Evolutionary conservation across 2,888 invertebrate genomes (phyloP).

Genomic region (Polydrusus cervinus): DNA sequence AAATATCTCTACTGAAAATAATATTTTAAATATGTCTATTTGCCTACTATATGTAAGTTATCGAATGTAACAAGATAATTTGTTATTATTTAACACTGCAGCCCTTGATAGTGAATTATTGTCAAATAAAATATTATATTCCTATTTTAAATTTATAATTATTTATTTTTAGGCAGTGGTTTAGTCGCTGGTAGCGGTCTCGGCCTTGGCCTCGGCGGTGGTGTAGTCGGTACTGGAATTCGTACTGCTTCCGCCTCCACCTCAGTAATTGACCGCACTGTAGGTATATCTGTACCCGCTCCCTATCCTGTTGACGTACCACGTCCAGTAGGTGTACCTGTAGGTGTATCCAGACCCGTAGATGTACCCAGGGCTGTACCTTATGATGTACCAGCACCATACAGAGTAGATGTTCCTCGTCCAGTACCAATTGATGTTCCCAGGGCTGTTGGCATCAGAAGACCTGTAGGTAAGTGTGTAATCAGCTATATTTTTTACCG

Average conservation of each 20-base stretch:
- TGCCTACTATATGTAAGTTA: too few species aligned
- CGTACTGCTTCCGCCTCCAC: conserved; percentile 58
- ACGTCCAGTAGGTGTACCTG: conserved; percentile 51
- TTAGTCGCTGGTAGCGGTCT: conserved; percentile 21
- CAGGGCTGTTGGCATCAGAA: conserved; percentile 60
- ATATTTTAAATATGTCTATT: too few species aligned
- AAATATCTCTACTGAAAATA: not conserved
- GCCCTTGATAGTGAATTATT: too few species aligned
- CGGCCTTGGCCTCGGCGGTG: conserved; percentile 59
- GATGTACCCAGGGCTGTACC: conserved; percentile 50
- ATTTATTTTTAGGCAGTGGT: conserved; percentile 9
- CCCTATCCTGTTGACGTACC: conserved; percentile 50
- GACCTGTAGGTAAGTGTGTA: conserved; percentile 63
- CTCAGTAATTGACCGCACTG: conserved; percentile 74
- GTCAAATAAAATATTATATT: too few species aligned
- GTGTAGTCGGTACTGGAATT: conserved; percentile 49
- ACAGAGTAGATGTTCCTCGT: conserved; percentile 43
- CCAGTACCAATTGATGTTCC: conserved; percentile 51
- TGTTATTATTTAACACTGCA: too few species aligned
- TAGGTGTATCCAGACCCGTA: conserved; percentile 42
- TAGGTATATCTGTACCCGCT: conserved; percentile 68
- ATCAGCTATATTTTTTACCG: not conserved
- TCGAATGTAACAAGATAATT: too few species aligned
- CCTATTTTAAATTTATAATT: too few species aligned
- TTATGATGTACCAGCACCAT: conserved; percentile 49